Evolutionary conservation across 1,140 invertebrate species (phyloP), one percentile per base, ranked within the genome.

Genomic region (Delia radicum): DNA sequence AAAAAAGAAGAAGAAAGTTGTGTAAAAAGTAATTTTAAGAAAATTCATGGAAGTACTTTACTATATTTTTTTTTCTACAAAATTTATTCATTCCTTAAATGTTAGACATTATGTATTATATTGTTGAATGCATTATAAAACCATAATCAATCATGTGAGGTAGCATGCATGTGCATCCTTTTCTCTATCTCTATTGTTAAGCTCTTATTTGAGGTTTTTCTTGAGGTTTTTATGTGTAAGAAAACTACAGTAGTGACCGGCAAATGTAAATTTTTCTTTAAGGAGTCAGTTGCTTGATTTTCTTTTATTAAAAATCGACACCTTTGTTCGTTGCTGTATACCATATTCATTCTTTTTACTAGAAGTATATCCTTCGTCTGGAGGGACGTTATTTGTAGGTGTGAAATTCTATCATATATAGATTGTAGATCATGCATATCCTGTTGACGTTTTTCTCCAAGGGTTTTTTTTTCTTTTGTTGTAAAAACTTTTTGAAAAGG

Each of bases 391-490:
- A 69, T 69, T 21, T 21, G 65, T 69, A 69, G 65, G 65, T 69
- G 65, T 69, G 65, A 69, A 69, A 69, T 69, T 33, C 65, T 33
- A 69, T 69, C 65, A 69, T 69, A 33, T 69, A 33, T 33, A 37
- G 65, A 37, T 69, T 31, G n/a, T 33, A 69, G n/a, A 69, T 69
- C 65, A 69, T 33, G 65, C 65, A 69, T 69, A 69, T 69, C 65
- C 65, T 69, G 65, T 69, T 69, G 65, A 69, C 65, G 65, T 69
- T 33, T 33, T 69, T 24, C 29, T 69, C 29, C 15, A 37, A 24
- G 65, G 29, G 29, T 18, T 69, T 69, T 69, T 69, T 8, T 33
- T 69, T 15, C 15, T 4, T 21, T 69, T 69, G 65, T 69, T 37
- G 18, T 33, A 65, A 26, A 63, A 27, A 24, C 24, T 15, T 24